Percentiles rank a stretch among this genome's conserved stretches.
These are phyloP conservation scores for Paedocypris sp. DNA, from an alignment of 2,113 vertebrate genomes.

Conservation along the genomic window DNA sequence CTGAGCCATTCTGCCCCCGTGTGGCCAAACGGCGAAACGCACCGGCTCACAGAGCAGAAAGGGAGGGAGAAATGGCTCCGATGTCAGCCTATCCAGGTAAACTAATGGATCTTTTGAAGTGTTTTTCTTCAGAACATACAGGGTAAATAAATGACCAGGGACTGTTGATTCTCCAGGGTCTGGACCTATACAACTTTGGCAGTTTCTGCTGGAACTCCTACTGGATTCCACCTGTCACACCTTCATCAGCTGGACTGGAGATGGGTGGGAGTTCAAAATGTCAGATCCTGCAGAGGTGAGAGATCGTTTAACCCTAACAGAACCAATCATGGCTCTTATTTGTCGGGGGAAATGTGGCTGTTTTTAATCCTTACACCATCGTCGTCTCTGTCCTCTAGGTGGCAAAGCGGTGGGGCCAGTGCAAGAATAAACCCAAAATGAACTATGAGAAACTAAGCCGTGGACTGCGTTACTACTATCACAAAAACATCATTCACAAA, in stretches of 20 bases:
- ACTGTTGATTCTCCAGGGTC: conserved; percentile 43
- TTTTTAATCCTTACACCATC: not conserved
- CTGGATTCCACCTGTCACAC: conserved; percentile 61
- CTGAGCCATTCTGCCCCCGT: conserved; percentile 58
- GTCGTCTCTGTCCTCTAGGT: conserved; percentile 48
- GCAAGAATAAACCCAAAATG: conserved; percentile 80
- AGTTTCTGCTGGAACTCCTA: conserved; percentile 69
- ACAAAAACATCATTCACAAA: conserved; percentile 81
- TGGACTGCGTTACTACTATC: conserved; percentile 76
- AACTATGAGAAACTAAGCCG: conserved; percentile 80
- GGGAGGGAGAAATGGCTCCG: conserved; percentile 47
- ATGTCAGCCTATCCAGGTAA: conserved; percentile 65
- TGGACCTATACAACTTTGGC: conserved; percentile 72
- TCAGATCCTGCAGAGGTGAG: conserved; percentile 69
- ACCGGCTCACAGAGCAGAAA: conserved; percentile 44
- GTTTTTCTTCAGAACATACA: not conserved
- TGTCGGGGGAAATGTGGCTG: no score
- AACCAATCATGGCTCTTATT: not conserved
- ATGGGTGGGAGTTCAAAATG: conserved; percentile 77
- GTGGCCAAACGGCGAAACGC: conserved; percentile 57
- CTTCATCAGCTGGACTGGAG: conserved; percentile 71
- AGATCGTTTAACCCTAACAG: not conserved
- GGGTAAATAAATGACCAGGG: not conserved
- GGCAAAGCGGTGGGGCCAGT: conserved; percentile 72
- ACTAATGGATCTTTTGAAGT: not conserved